These are phyloP conservation scores for Desoria tigrina DNA, from an alignment of 2,888 invertebrate species.

Conservation along the genomic window DNA sequence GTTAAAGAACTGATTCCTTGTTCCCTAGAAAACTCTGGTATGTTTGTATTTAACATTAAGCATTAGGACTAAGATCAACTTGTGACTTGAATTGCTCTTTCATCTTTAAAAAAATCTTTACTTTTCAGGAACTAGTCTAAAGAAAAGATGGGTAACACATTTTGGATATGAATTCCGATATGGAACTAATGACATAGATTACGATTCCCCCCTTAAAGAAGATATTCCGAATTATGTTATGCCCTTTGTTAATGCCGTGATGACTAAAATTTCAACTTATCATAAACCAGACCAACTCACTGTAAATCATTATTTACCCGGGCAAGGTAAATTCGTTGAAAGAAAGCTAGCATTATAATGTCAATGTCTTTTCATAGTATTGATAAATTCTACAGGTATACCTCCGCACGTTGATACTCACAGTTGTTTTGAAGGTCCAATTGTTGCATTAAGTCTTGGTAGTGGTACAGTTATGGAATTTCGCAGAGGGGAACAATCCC, in stretches of 20 bases:
- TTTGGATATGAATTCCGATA: constrained; percentile 91
- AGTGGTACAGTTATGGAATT: constrained; percentile 88
- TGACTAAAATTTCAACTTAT: constrained; percentile 62
- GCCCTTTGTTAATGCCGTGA: constrained; percentile 59
- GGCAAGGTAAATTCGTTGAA: constrained; percentile 82
- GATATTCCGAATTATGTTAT: constrained; percentile 72
- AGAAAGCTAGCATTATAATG: not conserved
- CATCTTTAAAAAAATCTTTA: not conserved
- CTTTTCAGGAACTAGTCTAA: constrained; percentile 59
- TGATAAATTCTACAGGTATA: constrained; percentile 67
- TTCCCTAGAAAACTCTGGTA: not conserved
- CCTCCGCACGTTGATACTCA: constrained; percentile 95
- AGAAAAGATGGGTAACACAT: constrained; percentile 83
- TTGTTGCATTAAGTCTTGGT: constrained; percentile 82
- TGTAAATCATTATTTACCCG: constrained; percentile 78
- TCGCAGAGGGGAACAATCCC: constrained; percentile 65
- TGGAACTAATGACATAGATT: constrained; percentile 80
- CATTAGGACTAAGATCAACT: too few species aligned
- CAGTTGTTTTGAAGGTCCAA: constrained; percentile 85
- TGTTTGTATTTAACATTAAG: not conserved
- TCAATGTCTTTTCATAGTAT: not conserved
- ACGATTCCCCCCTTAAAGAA: constrained; percentile 66
- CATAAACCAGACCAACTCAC: constrained; percentile 78
- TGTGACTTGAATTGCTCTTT: not conserved
- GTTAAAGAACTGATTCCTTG: constrained; percentile 10